Base-by-base conservation (phyloP, 2,888 invertebrate species). In the Andricus quercusramuli region DNA sequence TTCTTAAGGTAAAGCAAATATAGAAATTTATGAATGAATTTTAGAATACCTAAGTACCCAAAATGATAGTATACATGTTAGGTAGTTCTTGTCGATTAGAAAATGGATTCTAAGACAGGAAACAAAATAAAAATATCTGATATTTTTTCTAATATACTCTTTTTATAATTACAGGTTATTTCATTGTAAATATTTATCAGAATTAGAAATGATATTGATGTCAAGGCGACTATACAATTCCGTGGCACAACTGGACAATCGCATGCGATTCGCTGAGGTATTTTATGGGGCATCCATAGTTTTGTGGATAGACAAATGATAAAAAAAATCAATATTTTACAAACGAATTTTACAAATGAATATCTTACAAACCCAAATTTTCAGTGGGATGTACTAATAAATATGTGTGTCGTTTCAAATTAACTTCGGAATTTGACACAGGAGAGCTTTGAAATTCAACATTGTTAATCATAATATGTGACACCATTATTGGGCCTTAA, bases 181-280 rank as follows among this genome's bases (percentile, higher is more conserved):
- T 98, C 97, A 90, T 99, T 99, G 4, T 93, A 99, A 82, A 95
- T 97, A 86, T 97, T 98, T 89, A 95, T 96, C 80, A 95, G 95
- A 41, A 94, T 97, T 95, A 92, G 96, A 80, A 95, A 95, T 74
- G 94, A 95, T 92, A 96, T 98, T 66, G 99, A 99, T 93, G 93
- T 99, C 37, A 97, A 96, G 90, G 97, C 97, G 66, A 94, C 95
- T 87, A 95, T 97, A 51, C 94, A 93, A 86, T 95, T 95, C 56
- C 96, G 96, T 59, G 98, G 98, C 17, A 93, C 94, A 51, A 95
- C 96, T 22, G 96, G 97, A 0, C 97, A 98, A 93, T 95, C 98
- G n/a, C 98, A 98, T 62, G 97, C 98, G 77, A 94, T 99, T 80
- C 95, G 99, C 82, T 96, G 96, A 95, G 98, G 97, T 37, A 96